Evolutionary conservation across 1,140 invertebrate species (phyloP).

Genomic region (Berghia stephanieae): DNA sequence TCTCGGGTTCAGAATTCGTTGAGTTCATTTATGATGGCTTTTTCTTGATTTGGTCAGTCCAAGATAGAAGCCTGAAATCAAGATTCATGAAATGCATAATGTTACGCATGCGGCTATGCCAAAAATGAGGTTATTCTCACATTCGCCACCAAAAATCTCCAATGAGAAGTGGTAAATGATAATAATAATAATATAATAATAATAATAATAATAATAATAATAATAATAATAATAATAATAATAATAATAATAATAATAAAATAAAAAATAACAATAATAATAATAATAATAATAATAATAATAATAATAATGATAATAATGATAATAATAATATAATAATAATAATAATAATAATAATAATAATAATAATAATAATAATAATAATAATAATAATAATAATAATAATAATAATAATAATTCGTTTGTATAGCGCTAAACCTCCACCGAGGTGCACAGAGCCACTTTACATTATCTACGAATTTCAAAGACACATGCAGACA

Average conservation of each 20-base stretch:
- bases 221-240: background rate
- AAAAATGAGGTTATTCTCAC: background rate
- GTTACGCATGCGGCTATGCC: too few relatives aligned
- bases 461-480: background rate
- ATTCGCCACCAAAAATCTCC: background rate
- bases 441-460: too few relatives aligned
- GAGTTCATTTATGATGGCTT: too few relatives aligned
- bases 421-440: too few relatives aligned
- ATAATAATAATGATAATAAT: background rate
- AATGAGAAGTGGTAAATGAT: background rate
- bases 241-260: background rate
- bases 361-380: conserved; percentile 64
- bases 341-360: conserved; percentile 52
- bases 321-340: conserved; percentile 59
- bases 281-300: background rate
- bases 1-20: too few relatives aligned
- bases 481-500: too few relatives aligned
- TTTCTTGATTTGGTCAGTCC: too few relatives aligned
- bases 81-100: too few relatives aligned
- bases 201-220: background rate
- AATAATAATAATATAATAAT: background rate
- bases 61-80: too few relatives aligned
- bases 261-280: background rate
- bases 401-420: background rate
- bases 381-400: conserved; percentile 73